Conservation (phyloP, 1,140 invertebrate species). For the Pseudomyrmex concolor region DNA sequence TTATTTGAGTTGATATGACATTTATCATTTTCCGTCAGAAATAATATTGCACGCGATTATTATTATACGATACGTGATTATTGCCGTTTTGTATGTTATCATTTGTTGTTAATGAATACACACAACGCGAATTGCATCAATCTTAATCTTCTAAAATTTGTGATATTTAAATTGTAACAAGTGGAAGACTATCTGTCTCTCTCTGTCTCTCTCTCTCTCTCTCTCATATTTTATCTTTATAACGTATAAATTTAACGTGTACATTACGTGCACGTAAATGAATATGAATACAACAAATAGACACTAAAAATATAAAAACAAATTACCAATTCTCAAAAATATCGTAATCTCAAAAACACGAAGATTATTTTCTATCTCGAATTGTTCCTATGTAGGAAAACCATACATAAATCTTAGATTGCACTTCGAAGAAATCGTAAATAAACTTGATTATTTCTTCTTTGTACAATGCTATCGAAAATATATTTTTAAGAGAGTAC, state of each 20-base stretch:
- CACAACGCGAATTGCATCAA: conserved; percentile 17
- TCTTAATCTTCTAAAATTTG: conserved; percentile 2
- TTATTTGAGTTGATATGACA: too few relatives aligned
- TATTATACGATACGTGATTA: background rate
- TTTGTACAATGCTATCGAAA: conserved; percentile 23
- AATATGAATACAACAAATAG: too few relatives aligned
- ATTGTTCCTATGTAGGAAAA: conserved; percentile 1
- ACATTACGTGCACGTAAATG: background rate
- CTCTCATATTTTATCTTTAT: too few relatives aligned
- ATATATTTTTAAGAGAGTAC: background rate
- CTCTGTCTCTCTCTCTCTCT: too few relatives aligned
- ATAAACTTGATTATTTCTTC: conserved; percentile 51
- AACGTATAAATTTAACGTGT: background rate
- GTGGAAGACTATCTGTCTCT: conserved; percentile 29
- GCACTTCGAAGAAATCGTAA: conserved; percentile 28
- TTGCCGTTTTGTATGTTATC: conserved; percentile 20
- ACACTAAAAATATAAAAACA: too few relatives aligned
- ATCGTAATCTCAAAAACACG: background rate
- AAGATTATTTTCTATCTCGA: background rate
- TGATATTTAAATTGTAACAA: background rate
- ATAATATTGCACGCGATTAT: conserved; percentile 18
- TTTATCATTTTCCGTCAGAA: background rate
- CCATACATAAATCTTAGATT: background rate
- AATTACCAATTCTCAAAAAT: background rate
- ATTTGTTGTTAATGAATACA: conserved; percentile 5